phyloP scores from a whole-genome alignment of 2,113 vertebrate species.

The Erythrocebus patas region DNA sequence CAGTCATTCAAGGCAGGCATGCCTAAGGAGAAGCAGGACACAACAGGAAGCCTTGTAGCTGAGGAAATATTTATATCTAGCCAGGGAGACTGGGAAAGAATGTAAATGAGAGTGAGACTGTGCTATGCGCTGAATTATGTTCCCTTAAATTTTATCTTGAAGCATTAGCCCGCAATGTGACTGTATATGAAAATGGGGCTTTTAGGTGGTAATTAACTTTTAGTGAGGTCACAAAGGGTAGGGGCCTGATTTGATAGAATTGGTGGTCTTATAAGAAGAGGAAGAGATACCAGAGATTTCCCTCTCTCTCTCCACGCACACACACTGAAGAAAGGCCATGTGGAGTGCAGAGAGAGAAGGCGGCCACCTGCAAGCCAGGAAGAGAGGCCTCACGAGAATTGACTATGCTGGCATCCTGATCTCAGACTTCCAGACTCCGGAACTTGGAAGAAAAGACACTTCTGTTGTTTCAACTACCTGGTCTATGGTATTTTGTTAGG shows the following conservation, averaged over 20 bases:
- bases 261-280: not conserved
- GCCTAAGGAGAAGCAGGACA: not conserved
- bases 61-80: constrained; percentile 43
- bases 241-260: not conserved
- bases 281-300: not conserved
- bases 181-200: not conserved
- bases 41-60: not conserved
- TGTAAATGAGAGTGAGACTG: not conserved
- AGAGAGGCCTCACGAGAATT: not conserved
- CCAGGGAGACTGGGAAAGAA: not conserved
- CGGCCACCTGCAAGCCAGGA: not conserved
- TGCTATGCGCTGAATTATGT: not conserved
- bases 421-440: not conserved
- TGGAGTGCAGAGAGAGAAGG: not conserved
- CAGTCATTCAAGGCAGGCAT: not conserved
- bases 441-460: not conserved
- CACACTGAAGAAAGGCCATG: not conserved
- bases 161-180: not conserved
- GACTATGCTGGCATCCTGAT: not conserved
- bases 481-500: not conserved
- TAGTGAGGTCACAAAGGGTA: not conserved
- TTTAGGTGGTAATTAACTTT: not conserved
- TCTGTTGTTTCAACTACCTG: not conserved
- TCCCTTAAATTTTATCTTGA: not conserved
- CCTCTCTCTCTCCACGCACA: not conserved